A percentile compares a stretch with the other conserved stretches of the same genome.
Conservation (phyloP, 2,797 vertebrate genomes). For the Urosaurus nigricauda region DNA sequence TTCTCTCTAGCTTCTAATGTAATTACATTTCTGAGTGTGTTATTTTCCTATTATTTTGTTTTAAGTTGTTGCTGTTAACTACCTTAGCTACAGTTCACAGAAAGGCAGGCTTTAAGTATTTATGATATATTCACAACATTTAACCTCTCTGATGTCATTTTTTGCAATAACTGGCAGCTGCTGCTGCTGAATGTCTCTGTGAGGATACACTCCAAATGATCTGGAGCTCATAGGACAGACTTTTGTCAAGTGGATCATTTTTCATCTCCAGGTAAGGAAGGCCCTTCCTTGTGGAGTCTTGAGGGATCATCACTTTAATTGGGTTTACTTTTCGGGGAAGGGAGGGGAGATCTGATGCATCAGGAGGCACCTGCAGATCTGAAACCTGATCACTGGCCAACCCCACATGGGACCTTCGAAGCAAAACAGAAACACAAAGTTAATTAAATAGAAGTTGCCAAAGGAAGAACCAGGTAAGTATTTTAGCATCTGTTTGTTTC, state of each 20-base stretch:
- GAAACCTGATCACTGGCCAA: not conserved
- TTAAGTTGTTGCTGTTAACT: not conserved
- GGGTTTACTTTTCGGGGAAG: not conserved
- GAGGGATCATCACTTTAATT: not conserved
- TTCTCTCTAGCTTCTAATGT: not conserved
- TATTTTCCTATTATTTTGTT: not conserved
- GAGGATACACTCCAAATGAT: not conserved
- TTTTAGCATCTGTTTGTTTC: not conserved
- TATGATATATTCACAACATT: not conserved
- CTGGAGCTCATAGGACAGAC: not conserved
- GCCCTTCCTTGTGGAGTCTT: not conserved
- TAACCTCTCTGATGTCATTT: not conserved
- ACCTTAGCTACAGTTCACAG: not conserved
- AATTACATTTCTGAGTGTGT: not conserved
- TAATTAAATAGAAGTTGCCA: conserved; percentile 7
- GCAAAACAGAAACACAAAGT: not conserved
- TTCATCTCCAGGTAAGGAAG: not conserved
- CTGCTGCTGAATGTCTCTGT: not conserved
- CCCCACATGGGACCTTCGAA: not conserved
- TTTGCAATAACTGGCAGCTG: not conserved
- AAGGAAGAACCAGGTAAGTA: not conserved
- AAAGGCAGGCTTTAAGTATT: not conserved
- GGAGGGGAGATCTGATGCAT: not conserved
- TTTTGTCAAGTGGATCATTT: not conserved
- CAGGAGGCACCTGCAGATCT: not conserved